These are phyloP conservation scores for Nymphalis urticae DNA, from an alignment of 2,888 invertebrate genomes.

Conservation along the genomic window DNA sequence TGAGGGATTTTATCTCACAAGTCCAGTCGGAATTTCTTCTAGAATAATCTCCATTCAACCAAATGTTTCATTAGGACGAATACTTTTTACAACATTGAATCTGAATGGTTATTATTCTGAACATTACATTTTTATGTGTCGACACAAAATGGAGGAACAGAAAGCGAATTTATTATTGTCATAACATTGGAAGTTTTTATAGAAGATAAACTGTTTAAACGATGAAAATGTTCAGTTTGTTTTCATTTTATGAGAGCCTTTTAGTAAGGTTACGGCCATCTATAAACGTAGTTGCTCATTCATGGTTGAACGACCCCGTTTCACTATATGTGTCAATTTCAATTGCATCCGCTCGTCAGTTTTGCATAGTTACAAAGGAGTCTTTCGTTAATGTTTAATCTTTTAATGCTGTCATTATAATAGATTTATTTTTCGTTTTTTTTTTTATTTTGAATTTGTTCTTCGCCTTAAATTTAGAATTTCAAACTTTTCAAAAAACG, in stretches of 20 bases:
- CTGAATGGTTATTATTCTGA: slow-evolving; percentile 53
- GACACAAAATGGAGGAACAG: slow-evolving; percentile 45
- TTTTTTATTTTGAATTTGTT: too few relatives aligned
- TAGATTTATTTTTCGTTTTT: too few relatives aligned
- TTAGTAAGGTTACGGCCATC: slow-evolving; percentile 38
- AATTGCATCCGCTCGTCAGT: slow-evolving; percentile 23
- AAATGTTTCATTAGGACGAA: slow-evolving; percentile 39
- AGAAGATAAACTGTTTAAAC: slow-evolving; percentile 57
- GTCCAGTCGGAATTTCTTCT: slow-evolving; percentile 1
- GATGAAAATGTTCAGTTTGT: slow-evolving; percentile 48
- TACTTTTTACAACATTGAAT: slow-evolving; percentile 43
- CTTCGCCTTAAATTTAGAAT: too few relatives aligned
- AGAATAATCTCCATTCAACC: slow-evolving; percentile 19
- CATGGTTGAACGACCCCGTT: slow-evolving; percentile 34
- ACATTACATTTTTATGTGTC: slow-evolving; percentile 52
- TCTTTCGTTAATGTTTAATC: not conserved
- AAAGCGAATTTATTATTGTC: slow-evolving; percentile 57
- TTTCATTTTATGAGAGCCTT: slow-evolving; percentile 46
- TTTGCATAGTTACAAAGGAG: slow-evolving; percentile 3
- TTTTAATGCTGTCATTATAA: too few relatives aligned
- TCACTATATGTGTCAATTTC: slow-evolving; percentile 35
- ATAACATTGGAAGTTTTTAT: slow-evolving; percentile 58
- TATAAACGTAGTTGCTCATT: slow-evolving; percentile 36
- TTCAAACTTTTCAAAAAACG: too few relatives aligned
- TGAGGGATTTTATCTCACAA: slow-evolving; percentile 4